Evolutionary conservation across 2,888 invertebrate species (phyloP), one percentile per base, ranked within the genome.

Genomic region (Tetrapedia diversipes): DNA sequence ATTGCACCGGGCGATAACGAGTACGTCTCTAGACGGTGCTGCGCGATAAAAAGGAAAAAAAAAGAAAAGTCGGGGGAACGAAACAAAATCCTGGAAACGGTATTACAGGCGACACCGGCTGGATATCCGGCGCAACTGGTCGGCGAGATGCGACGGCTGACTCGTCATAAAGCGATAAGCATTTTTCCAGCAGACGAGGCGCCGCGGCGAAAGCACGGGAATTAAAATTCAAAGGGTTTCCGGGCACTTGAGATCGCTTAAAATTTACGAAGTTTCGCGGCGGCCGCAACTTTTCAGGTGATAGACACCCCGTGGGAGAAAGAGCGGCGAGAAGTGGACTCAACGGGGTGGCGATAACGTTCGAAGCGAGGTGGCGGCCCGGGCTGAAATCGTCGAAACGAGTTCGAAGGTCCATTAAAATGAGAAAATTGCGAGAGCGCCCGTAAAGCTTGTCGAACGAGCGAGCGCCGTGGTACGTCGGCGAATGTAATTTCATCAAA

Each of bases 191-290:
- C 41, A n/a, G 53, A 39, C 27, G 10, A 56, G 59, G 70, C 43
- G 43, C 24, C 43, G n/a, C n/a, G 43, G 27, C 41, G 70, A 68
- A 68, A 72, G 68, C 49, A 49, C 60, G 49, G 47, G 66, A 73
- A 84, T 83, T 82, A 83, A 85, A 85, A 80, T 85, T 85, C 82
- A 80, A 83, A 79, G 64, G 82, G 57, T 63, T 73, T 64, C 69
- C n/a, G n/a, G 67, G 39, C 56, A 45, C 65, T 72, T 45, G 75
- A 66, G 77, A 77, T 68, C 83, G 77, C 70, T 80, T 77, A 61
- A 82, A 82, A 85, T 85, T 83, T 80, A 80, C 70, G 56, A 80
- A 85, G 81, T 83, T 84, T 72, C 70, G 64, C 54, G 45, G 32
- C 43, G 66, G 59, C 65, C 51, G 32, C 57, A 73, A 83, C 74